Percentiles rank a stretch among this genome's conserved stretches.
Conservation (phyloP, 2,888 invertebrate species). For the Agrilus cyanescens region DNA sequence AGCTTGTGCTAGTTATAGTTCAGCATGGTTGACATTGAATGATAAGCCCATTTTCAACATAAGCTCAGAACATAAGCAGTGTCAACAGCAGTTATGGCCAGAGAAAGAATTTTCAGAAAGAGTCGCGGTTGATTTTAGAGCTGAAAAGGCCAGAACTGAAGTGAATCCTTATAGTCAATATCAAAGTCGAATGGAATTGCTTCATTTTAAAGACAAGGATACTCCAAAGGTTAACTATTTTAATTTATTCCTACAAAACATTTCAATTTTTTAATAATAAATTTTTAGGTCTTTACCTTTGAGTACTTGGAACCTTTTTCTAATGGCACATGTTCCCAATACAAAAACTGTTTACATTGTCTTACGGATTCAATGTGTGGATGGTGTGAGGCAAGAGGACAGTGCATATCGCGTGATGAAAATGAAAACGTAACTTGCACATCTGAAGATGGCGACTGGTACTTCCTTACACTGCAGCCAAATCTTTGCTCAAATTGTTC, state of each 20-base stretch:
- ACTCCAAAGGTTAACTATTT: conserved; percentile 52
- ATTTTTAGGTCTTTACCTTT: conserved; percentile 56
- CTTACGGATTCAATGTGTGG: conserved; percentile 81
- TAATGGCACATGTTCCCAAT: conserved; percentile 62
- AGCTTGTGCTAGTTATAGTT: conserved; percentile 68
- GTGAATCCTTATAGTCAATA: conserved; percentile 52
- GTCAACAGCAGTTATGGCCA: conserved; percentile 52
- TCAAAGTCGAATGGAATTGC: conserved; percentile 72
- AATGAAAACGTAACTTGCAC: conserved; percentile 54
- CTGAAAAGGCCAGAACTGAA: conserved; percentile 36
- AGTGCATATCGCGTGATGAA: conserved; percentile 54
- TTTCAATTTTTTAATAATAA: too few relatives aligned
- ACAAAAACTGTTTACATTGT: conserved; percentile 78
- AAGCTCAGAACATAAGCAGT: conserved; percentile 59
- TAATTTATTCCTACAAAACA: too few relatives aligned
- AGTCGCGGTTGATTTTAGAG: conserved; percentile 37
- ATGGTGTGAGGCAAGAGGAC: conserved; percentile 74
- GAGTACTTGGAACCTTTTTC: conserved; percentile 83
- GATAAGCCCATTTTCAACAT: conserved; percentile 37
- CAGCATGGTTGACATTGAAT: conserved; percentile 52
- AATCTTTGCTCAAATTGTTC: conserved; percentile 79
- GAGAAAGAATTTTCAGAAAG: conserved; percentile 22
- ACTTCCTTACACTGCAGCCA: conserved; percentile 70
- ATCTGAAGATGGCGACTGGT: conserved; percentile 48
- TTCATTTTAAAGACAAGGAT: conserved; percentile 59